Conservation (phyloP, 2,113 vertebrate species). For the Microcebus tavaratra region DNA sequence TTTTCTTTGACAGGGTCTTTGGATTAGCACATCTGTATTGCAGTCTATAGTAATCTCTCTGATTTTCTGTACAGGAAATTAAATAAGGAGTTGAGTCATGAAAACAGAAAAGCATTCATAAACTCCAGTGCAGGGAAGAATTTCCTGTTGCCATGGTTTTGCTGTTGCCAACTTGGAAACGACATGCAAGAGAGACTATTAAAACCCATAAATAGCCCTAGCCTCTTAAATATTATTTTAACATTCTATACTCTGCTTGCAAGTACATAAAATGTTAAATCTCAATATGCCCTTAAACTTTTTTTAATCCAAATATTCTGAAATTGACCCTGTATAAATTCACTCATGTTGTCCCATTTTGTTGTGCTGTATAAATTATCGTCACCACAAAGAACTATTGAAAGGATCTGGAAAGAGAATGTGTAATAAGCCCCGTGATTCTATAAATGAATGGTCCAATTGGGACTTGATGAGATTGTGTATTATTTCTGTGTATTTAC, state of each 20-base stretch:
- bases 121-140: conserved; percentile 74
- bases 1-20: conserved; percentile 63
- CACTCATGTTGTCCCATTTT: conserved; percentile 4
- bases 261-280: conserved; percentile 55
- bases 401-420: neutral
- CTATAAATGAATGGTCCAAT: neutral
- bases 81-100: conserved; percentile 78
- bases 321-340: neutral
- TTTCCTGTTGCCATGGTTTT: conserved; percentile 78
- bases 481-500: neutral
- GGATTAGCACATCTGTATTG: conserved; percentile 65
- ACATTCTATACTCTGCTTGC: conserved; percentile 23
- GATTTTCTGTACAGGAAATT: conserved; percentile 76
- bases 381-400: neutral
- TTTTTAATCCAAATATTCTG: neutral
- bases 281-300: neutral
- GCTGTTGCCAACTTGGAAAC: conserved; percentile 74
- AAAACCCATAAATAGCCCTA: conserved; percentile 75
- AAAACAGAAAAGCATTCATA: conserved; percentile 81
- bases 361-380: neutral
- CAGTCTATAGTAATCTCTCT: conserved; percentile 66
- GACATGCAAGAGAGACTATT: conserved; percentile 64
- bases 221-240: conserved; percentile 66
- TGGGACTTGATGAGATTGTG: neutral
- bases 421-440: neutral